Evolutionary conservation across 2,113 vertebrate species (phyloP).

Genomic region (Naja naja): DNA sequence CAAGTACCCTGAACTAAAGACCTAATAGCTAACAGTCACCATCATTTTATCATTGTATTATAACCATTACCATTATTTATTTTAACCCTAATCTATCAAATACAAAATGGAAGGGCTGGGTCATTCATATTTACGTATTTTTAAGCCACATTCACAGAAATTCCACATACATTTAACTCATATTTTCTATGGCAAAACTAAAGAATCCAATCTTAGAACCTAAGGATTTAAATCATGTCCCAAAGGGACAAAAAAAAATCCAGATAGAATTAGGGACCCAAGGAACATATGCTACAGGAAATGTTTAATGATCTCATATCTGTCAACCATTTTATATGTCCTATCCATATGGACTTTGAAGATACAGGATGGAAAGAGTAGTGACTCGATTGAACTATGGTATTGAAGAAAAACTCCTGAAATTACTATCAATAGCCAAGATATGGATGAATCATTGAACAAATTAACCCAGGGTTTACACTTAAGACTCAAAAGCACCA

Average conservation of each 20-base stretch:
- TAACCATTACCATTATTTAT: too few species aligned
- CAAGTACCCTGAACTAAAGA: background rate
- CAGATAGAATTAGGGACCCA: background rate
- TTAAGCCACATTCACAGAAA: background rate
- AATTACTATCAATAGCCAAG: background rate
- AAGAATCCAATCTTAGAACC: conserved; percentile 8
- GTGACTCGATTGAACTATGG: background rate
- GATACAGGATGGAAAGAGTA: background rate
- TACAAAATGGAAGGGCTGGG: too few species aligned
- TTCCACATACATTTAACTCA: background rate
- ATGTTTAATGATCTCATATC: background rate
- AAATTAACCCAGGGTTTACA: background rate
- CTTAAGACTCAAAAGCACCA: background rate
- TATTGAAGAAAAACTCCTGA: background rate
- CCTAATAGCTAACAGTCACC: background rate
- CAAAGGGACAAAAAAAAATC: background rate
- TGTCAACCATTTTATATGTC: background rate
- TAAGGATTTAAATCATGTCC: background rate
- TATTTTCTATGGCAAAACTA: conserved; percentile 27
- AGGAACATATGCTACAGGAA: background rate
- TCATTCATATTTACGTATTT: background rate
- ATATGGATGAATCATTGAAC: background rate
- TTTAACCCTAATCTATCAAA: background rate
- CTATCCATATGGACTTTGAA: background rate
- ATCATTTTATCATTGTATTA: background rate